Evolutionary conservation across 2,888 invertebrate species (phyloP).

Genomic region (Dusona sp.): DNA sequence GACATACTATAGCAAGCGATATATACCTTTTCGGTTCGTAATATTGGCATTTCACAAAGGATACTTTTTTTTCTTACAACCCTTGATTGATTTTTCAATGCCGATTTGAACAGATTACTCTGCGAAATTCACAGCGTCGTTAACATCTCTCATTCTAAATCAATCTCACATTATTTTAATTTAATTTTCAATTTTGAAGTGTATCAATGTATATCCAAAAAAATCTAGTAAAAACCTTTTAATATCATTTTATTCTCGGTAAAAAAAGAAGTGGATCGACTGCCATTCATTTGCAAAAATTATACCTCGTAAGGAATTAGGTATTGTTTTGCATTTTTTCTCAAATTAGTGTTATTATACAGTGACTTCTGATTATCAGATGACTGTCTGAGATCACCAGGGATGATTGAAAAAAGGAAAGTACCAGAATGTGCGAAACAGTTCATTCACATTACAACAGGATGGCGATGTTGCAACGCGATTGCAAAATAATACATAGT

Average conservation of each 20-base stretch:
- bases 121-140: background rate
- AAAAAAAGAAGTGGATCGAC: background rate
- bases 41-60: slow-evolving; percentile 4
- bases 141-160: slow-evolving; percentile 5
- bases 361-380: no score
- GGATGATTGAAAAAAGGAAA: background rate
- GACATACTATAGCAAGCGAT: background rate
- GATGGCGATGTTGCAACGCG: background rate
- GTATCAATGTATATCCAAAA: background rate
- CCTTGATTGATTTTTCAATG: background rate
- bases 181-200: background rate
- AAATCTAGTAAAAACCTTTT: background rate
- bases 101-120: background rate
- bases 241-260: background rate
- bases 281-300: background rate
- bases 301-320: no score
- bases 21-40: slow-evolving; percentile 4
- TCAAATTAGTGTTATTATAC: background rate
- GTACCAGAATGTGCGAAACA: background rate
- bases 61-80: background rate
- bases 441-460: background rate
- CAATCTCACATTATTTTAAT: background rate
- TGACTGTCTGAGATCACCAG: no score
- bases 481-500: slow-evolving; percentile 17
- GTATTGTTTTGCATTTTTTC: background rate